Evolutionary conservation across 2,888 invertebrate species (phyloP), one percentile per base, ranked within the genome.

Genomic region (Zhuqinia jingwanae): DNA sequence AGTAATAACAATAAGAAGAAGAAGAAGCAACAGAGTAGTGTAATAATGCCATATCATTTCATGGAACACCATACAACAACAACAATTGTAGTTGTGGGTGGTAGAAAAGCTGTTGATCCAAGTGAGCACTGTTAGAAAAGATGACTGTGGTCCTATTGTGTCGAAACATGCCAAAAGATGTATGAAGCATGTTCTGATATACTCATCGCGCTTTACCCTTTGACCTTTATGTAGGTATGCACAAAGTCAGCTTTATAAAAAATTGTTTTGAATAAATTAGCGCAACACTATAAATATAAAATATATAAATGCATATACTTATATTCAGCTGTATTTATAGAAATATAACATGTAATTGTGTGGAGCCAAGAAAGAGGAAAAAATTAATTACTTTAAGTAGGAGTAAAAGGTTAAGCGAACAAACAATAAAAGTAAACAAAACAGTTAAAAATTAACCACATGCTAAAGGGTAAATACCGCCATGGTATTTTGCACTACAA

Each of bases 41-140:
- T 60, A 27, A 63, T 36, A 20, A 10, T 17, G 73, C 53, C 6
- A 17, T 17, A 50, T 25, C 15, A 10, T 6, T 68, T 6, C 36
- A 36, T 36, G 8, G 36, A 36, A 36, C 36, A 36, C 36, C 5
- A 73, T 30, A 50, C 42, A 30, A 65, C 65, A 68, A 79, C 65
- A 68, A 79, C 79, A 79, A 47, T 73, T 36, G 47, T 60, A 36
- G 75, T 75, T 82, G 58, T 63, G 58, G 45, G n/a, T 76, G 58
- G 45, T 75, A 30, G 68, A 30, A 78, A 45, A 78, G 27, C 36
- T 75, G 82, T 82, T 82, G 82, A 82, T 75, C n/a, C n/a, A 75
- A 75, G 75, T 47, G 75, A 75, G 82, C 50, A 53, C 27, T 50
- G 2, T 15, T 27, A 22, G 30, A 68, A 47, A 45, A 58, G 73